Evolutionary conservation across 2,888 invertebrate species (phyloP), one percentile per base, ranked within the genome.

Genomic region (Stenotaenia linearis): DNA sequence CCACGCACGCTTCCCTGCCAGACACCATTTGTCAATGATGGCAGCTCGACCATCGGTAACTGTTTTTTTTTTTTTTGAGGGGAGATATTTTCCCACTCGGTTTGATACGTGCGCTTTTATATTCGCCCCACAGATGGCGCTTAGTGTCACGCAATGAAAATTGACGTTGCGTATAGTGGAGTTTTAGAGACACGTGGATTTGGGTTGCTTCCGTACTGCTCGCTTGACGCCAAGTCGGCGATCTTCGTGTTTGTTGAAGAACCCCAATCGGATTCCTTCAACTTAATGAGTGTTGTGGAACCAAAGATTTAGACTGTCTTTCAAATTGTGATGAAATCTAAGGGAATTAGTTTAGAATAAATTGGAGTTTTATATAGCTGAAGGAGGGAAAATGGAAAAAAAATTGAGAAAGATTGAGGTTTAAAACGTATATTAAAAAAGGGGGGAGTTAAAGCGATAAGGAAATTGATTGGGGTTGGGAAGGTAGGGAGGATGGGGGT

Each of bases 161-260:
- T 69, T 69, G 69, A 69, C 69, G 69, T 69, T 69, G 69, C 69
- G 69, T 69, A 69, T 69, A 69, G 69, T 69, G 69, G 69, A 69
- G 69, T 69, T 69, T 50, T 69, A 28, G 28, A 69, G 69, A 28
- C 23, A 69, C 69, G 69, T 69, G 69, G 69, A 69, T 69, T 69
- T 69, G 28, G 69, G 25, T 28, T 25, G 69, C 69, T 28, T 69
- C 69, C 69, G 69, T 69, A 69, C 9, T 69, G 69, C 69, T 69
- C 69, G 28, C 25, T 69, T 28, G 69, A 69, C 25, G 28, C 69
- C 69, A 69, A 69, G 15, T 25, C 69, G 69, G 69, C 69, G 69
- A 69, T 69, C n/a, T 69, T 69, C 28, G 69, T 69, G 69, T 69
- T 69, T 69, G 69, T 28, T 10, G 28, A 6, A 28, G 69, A 69